Evolutionary conservation across 2,888 invertebrate genomes (phyloP).

Genomic region (Tipula helvola): DNA sequence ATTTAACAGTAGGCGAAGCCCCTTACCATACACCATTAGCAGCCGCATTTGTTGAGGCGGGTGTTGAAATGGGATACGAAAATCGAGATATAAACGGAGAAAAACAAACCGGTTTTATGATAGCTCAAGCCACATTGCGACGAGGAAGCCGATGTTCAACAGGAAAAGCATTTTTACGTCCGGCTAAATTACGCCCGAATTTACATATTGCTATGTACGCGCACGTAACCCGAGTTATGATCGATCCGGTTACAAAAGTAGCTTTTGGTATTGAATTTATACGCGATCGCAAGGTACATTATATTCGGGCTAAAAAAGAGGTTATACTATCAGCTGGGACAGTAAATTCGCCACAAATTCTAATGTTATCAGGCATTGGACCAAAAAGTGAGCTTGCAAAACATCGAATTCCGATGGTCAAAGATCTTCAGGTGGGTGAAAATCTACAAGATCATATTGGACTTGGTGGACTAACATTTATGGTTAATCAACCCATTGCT

Average conservation of each 20-base stretch:
- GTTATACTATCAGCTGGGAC: slow-evolving; percentile 85
- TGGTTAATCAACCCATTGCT: slow-evolving; percentile 64
- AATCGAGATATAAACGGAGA: slow-evolving; percentile 82
- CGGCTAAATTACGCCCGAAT: slow-evolving; percentile 66
- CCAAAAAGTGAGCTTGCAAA: slow-evolving; percentile 58
- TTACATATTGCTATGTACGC: slow-evolving; percentile 74
- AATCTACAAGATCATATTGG: slow-evolving; percentile 87
- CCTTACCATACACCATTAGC: slow-evolving; percentile 77
- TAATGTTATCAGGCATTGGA: slow-evolving; percentile 88
- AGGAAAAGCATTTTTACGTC: slow-evolving; percentile 74
- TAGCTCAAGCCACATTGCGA: slow-evolving; percentile 68
- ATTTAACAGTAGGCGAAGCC: slow-evolving; percentile 72
- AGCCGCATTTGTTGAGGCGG: slow-evolving; percentile 69
- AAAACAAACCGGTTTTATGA: slow-evolving; percentile 78
- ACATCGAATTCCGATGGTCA: slow-evolving; percentile 63
- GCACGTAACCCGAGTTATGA: slow-evolving; percentile 62
- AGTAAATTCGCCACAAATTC: slow-evolving; percentile 82
- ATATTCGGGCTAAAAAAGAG: slow-evolving; percentile 68
- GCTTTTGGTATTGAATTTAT: slow-evolving; percentile 76
- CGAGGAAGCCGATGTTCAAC: slow-evolving; percentile 78
- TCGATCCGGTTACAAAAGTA: slow-evolving; percentile 58
- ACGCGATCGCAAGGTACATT: slow-evolving; percentile 55
- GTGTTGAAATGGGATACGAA: slow-evolving; percentile 70
- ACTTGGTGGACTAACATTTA: slow-evolving; percentile 70
- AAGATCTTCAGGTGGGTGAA: slow-evolving; percentile 69